Evolutionary conservation across 2,113 vertebrate genomes (phyloP).

Genomic region (Mormyrus lacerda): DNA sequence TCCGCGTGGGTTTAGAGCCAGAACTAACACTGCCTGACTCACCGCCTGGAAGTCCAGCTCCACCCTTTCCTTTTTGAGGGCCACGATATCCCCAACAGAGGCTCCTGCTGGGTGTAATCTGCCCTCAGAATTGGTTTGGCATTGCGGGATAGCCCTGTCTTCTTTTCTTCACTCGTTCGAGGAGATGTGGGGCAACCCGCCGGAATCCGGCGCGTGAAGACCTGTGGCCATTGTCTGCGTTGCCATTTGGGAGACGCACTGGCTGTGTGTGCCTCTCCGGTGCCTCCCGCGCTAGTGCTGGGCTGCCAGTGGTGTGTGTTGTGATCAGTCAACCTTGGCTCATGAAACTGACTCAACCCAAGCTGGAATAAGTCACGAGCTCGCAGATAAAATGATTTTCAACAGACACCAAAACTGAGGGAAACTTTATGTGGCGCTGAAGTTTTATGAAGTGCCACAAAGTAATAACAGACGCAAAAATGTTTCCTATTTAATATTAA

Average conservation of each 20-base stretch:
- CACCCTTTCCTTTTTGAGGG: not conserved
- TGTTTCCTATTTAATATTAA: not conserved
- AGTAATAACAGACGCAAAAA: not conserved
- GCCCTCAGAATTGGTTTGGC: not conserved
- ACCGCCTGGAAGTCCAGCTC: not conserved
- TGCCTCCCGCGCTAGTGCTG: not conserved
- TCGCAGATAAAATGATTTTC: not conserved
- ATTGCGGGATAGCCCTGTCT: not conserved
- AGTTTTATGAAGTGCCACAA: not conserved
- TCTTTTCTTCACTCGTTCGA: not conserved
- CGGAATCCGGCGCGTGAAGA: no score
- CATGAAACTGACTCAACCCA: not conserved
- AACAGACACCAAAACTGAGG: not conserved
- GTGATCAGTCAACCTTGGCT: not conserved
- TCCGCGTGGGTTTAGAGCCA: not conserved
- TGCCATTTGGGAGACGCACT: not conserved
- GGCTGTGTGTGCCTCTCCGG: no score
- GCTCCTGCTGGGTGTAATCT: not conserved
- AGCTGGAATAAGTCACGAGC: not conserved
- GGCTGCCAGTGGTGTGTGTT: not conserved
- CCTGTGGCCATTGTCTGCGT: not conserved
- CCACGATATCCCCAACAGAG: not conserved
- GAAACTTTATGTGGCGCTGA: not conserved
- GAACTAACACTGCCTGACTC: not conserved
- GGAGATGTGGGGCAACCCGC: not conserved